Evolutionary conservation across 2,113 vertebrate species (phyloP).

Genomic region (Leucopsar rothschildi): DNA sequence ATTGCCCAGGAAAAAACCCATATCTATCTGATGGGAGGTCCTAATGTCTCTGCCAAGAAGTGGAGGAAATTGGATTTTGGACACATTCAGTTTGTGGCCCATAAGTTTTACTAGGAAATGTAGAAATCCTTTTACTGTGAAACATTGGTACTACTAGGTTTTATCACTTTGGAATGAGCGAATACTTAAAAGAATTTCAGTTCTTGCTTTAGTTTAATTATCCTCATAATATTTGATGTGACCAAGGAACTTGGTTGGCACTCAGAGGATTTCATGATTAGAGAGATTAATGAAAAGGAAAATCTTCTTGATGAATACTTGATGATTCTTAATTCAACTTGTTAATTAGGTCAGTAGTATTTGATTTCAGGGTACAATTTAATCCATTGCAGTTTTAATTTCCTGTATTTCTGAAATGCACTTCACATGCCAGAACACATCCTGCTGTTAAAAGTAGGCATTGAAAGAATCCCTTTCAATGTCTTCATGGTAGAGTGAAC

Average conservation of each 20-base stretch:
- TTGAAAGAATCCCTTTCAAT: neutral
- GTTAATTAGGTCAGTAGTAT: slow-evolving; percentile 28
- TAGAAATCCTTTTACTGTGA: neutral
- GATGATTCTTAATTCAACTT: slow-evolving; percentile 36
- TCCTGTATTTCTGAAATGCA: neutral
- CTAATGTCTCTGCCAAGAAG: neutral
- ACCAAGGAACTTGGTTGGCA: neutral
- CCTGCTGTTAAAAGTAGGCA: neutral
- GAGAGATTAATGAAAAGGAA: slow-evolving; percentile 42
- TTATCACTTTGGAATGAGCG: neutral
- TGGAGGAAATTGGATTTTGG: neutral
- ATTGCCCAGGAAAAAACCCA: neutral
- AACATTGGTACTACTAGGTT: neutral
- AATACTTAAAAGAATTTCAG: neutral
- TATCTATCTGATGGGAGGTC: neutral
- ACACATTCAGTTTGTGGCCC: neutral
- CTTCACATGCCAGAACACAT: neutral
- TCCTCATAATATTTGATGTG: slow-evolving; percentile 27
- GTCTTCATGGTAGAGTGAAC: neutral
- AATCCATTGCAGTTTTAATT: neutral
- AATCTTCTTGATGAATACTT: slow-evolving; percentile 16
- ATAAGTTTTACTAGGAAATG: neutral
- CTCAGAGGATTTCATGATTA: slow-evolving; percentile 15
- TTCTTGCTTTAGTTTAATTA: slow-evolving; percentile 26
- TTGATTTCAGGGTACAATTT: slow-evolving; percentile 10